A percentile compares a stretch with the other conserved stretches of the same genome.
These are phyloP conservation scores for Choristoneura rosaceana DNA, from an alignment of 2,888 invertebrate genomes.

Conservation along the genomic window DNA sequence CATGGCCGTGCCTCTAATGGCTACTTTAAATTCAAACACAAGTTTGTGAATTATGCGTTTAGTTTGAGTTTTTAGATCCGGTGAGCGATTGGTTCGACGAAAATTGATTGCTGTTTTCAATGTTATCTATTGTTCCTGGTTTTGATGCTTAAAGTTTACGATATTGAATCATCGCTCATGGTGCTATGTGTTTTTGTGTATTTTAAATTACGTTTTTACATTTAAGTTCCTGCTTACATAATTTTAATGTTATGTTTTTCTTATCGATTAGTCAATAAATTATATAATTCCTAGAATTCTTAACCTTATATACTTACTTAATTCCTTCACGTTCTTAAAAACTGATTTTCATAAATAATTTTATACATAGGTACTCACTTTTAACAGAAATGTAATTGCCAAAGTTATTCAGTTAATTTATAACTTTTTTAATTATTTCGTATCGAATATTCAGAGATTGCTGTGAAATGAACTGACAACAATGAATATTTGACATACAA, in stretches of 20 bases:
- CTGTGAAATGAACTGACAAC: too few species aligned
- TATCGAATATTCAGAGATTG: too few species aligned
- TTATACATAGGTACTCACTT: too few species aligned
- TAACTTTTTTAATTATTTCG: too few species aligned
- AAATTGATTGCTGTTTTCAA: slow-evolving; percentile 20
- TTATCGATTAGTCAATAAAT: too few species aligned
- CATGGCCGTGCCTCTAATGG: slow-evolving; percentile 17
- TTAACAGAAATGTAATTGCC: too few species aligned
- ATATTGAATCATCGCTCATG: background rate
- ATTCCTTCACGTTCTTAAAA: too few species aligned
- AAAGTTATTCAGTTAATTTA: too few species aligned
- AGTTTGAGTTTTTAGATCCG: slow-evolving; percentile 18
- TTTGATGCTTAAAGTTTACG: slow-evolving; percentile 13
- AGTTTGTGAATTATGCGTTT: slow-evolving; percentile 21
- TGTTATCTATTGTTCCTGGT: slow-evolving; percentile 16
- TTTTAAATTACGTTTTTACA: background rate
- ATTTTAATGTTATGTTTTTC: background rate
- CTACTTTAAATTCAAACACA: slow-evolving; percentile 24
- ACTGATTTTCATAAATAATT: too few species aligned
- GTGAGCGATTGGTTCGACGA: background rate
- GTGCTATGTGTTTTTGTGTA: background rate
- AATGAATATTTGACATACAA: too few species aligned
- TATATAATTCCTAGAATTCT: too few species aligned
- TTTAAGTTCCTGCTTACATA: background rate
- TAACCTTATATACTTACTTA: too few species aligned